phyloP scores from a whole-genome alignment of 2,113 vertebrate species.

The Aepyceros melampus region DNA sequence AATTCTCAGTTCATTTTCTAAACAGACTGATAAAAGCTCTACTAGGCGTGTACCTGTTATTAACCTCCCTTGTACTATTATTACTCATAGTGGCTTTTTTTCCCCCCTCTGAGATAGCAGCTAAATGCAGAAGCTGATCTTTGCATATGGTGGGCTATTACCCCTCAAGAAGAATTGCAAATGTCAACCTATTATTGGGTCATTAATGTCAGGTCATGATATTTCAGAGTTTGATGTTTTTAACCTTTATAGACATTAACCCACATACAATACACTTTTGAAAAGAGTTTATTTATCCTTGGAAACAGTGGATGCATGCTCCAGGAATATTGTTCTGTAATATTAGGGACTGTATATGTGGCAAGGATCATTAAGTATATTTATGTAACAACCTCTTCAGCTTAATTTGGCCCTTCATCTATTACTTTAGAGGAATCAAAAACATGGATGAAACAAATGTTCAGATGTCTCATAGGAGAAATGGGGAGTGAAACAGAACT shows the following conservation, averaged over 20 bases:
- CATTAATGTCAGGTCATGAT: conserved; percentile 83
- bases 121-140: conserved; percentile 77
- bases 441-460: conserved; percentile 13
- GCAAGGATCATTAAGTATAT: conserved; percentile 65
- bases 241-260: conserved; percentile 82
- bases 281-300: conserved; percentile 74
- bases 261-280: conserved; percentile 70
- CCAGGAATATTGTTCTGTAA: conserved; percentile 50
- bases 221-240: conserved; percentile 84
- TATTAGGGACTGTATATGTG: conserved; percentile 42
- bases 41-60: conserved; percentile 76
- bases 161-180: conserved; percentile 70
- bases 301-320: neutral
- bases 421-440: conserved; percentile 19
- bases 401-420: conserved; percentile 1
- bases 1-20: conserved; percentile 83
- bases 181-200: conserved; percentile 81
- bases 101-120: conserved; percentile 72
- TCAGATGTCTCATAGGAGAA: conserved; percentile 16
- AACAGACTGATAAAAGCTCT: conserved; percentile 77
- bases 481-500: neutral
- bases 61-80: conserved; percentile 80
- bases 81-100: conserved; percentile 72
- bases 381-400: conserved; percentile 53
- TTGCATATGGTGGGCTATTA: conserved; percentile 76